Evolutionary conservation across 2,888 invertebrate genomes (phyloP), one percentile per base, ranked within the genome.

Genomic region (Cheilosia impressa): DNA sequence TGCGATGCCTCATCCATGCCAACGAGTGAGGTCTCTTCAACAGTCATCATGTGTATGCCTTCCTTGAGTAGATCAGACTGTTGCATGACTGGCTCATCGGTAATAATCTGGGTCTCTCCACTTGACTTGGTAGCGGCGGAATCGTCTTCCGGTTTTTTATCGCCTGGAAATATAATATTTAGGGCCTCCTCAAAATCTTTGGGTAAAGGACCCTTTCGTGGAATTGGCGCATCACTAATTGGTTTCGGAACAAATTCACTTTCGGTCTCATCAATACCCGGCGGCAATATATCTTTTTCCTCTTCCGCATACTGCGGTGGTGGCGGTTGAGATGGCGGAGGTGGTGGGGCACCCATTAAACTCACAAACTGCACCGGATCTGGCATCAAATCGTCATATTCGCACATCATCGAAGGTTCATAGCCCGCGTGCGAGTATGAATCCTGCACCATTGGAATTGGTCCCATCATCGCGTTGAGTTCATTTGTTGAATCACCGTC

Each of bases 121-220:
- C 57, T 34, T 9, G 65, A 52, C 34, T 83, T 89, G 73, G 75
- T 88, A 87, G 71, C 90, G 87, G 78, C 80, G 1, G 65, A 47
- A 45, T 89, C 90, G 4, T 91, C 88, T 15, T 89, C 88, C 15
- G 89, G 88, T 31, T 89, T 89, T 43, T 92, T 92, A 24, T 93
- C 93, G 38, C 93, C 93, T 1, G 94, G 94, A 87, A 94, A 95
- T 77, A 95, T 93, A 15, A 94, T 94, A 81, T 94, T 93, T 5
- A 95, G 90, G 1, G 94, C 94, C 88, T 94, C 94, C 87, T 94
- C 94, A 22, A 94, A 91, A 89, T 94, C 94, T 88, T 94, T 93
- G 0, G 94, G 94, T 24, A 94, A 89, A 27, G 93, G 93, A 52
- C 93, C 93, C 50, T 93, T 93, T 1, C 92, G 91, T 7, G 93